Conservation (phyloP, 2,888 invertebrate species). For the Leptinotarsa rubiginosa region DNA sequence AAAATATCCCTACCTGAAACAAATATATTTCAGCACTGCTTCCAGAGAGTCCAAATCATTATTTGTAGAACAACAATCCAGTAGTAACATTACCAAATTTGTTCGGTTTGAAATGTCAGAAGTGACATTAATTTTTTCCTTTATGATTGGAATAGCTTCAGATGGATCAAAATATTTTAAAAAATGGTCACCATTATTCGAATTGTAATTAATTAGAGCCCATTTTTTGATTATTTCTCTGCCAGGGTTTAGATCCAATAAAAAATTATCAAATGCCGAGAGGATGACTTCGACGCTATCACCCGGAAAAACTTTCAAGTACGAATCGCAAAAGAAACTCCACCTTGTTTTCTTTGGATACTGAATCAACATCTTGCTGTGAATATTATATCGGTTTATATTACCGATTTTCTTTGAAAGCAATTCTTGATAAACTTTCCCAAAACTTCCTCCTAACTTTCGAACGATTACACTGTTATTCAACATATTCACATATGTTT, state of each 20-base stretch:
- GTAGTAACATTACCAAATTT: constrained; percentile 38
- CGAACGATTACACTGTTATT: constrained; percentile 38
- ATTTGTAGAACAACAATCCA: constrained; percentile 43
- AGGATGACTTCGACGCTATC: constrained; percentile 31
- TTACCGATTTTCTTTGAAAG: constrained; percentile 37
- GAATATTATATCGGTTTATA: constrained; percentile 21
- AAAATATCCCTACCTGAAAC: constrained; percentile 31
- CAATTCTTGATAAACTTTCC: constrained; percentile 34
- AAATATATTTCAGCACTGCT: constrained; percentile 49
- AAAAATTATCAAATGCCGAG: constrained; percentile 16
- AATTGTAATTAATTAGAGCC: constrained; percentile 43
- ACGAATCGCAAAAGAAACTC: constrained; percentile 43
- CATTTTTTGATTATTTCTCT: constrained; percentile 41
- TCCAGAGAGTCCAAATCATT: constrained; percentile 47
- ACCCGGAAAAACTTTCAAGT: constrained; percentile 33
- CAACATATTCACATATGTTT: constrained; percentile 33
- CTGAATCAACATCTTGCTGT: constrained; percentile 32
- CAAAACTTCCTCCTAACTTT: constrained; percentile 39
- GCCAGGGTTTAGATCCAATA: constrained; percentile 35
- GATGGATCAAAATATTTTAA: constrained; percentile 42
- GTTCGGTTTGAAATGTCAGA: constrained; percentile 41
- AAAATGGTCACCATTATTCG: constrained; percentile 32
- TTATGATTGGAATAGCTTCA: constrained; percentile 46
- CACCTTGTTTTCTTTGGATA: constrained; percentile 46
- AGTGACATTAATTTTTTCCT: constrained; percentile 51